Conservation (phyloP, 2,113 vertebrate genomes). For the Rutilus rutilus region DNA sequence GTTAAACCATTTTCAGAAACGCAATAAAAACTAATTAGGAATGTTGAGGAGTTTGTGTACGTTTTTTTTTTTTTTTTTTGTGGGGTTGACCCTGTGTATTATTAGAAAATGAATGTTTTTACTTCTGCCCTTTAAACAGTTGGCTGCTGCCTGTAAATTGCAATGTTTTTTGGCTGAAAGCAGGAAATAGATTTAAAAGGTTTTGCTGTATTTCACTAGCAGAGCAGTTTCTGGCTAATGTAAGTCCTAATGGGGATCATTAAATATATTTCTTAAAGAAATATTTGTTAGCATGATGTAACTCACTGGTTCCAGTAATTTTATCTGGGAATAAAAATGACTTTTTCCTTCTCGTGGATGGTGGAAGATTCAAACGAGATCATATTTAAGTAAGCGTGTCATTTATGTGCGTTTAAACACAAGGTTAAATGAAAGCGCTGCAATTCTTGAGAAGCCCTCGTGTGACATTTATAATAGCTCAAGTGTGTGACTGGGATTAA, state of each 20-base stretch:
- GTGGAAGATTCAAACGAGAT: neutral
- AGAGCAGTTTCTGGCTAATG: neutral
- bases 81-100: neutral
- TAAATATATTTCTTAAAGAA: neutral
- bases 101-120: conserved; percentile 9
- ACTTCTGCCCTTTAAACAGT: neutral
- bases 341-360: too few relatives aligned
- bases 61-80: neutral
- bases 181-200: too few relatives aligned
- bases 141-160: neutral
- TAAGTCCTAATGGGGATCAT: neutral
- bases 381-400: neutral
- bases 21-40: conserved; percentile 39
- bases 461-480: conserved; percentile 50
- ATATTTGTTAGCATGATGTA: neutral
- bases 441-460: neutral
- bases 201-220: neutral
- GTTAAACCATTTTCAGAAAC: conserved; percentile 29
- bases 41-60: neutral
- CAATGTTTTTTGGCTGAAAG: neutral
- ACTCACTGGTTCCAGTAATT: neutral
- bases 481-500: conserved; percentile 46
- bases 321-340: neutral
- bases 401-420: neutral
- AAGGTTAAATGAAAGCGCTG: neutral